These are phyloP conservation scores for Poeciliopsis presidionis DNA, from an alignment of 2,797 vertebrate genomes.

Conservation along the genomic window DNA sequence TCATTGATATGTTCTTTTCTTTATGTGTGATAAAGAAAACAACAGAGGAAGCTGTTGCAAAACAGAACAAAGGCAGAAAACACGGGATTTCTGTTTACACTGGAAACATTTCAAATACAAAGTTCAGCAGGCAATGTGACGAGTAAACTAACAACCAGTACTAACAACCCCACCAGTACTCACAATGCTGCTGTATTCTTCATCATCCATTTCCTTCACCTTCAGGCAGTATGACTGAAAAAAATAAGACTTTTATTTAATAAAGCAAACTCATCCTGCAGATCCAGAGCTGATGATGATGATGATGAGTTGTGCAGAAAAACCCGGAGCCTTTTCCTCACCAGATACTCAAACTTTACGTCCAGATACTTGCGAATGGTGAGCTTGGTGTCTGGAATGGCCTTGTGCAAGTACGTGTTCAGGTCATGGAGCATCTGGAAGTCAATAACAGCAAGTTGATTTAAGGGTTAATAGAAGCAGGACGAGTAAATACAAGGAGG, in stretches of 20 bases:
- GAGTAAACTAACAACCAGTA: background rate
- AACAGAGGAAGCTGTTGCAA: background rate
- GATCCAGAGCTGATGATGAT: background rate
- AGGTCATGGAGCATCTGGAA: constrained; percentile 96
- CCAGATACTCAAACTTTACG: constrained; percentile 98
- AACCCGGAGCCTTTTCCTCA: constrained; percentile 63
- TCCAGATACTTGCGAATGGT: constrained; percentile 99
- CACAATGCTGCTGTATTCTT: constrained; percentile 98
- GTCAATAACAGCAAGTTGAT: background rate
- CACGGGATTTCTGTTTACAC: background rate
- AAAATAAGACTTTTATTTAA: constrained; percentile 22
- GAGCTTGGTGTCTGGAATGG: constrained; percentile 97
- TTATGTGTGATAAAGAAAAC: background rate
- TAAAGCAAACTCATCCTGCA: accelerated
- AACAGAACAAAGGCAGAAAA: background rate
- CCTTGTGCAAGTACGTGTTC: constrained; percentile 98
- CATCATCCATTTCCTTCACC: constrained; percentile 99
- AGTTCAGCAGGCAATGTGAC: background rate
- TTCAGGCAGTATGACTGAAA: constrained; percentile 97
- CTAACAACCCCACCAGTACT: constrained; percentile 69
- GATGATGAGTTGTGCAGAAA: background rate
- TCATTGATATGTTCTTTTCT: no score
- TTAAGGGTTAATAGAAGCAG: background rate
- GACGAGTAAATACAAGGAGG: background rate
- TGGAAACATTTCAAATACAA: background rate